Conservation (phyloP, 2,113 vertebrate genomes). For the Gasterosteus nipponicus region DNA sequence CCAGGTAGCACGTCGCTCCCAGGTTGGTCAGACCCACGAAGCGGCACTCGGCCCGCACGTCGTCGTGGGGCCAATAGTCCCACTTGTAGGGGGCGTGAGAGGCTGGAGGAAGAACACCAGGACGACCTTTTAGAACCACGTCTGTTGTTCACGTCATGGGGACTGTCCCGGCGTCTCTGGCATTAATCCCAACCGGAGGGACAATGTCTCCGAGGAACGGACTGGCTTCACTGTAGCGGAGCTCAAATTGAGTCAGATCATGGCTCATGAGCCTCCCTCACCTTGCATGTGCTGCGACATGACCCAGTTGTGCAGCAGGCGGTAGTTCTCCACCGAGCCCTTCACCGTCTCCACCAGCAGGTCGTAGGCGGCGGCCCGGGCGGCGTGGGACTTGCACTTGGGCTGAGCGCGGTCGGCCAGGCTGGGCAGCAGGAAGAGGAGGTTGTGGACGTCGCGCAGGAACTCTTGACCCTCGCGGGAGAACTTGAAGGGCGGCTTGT, state of each 20-base stretch:
- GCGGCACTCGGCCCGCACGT: constrained; percentile 95
- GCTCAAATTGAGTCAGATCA: constrained; percentile 49
- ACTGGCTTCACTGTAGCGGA: constrained; percentile 25
- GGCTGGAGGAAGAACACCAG: constrained; percentile 70
- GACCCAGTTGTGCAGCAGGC: constrained; percentile 98
- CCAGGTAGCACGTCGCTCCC: constrained; percentile 97
- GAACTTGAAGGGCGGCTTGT: constrained; percentile 98
- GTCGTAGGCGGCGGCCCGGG: constrained; percentile 95
- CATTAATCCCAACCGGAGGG: constrained; percentile 17
- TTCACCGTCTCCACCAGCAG: constrained; percentile 97
- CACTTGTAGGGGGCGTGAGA: constrained; percentile 99
- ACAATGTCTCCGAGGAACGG: not conserved
- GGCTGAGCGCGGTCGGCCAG: constrained; percentile 95
- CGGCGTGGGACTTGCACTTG: constrained; percentile 97
- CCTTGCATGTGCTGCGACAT: constrained; percentile 99
- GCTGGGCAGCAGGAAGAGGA: constrained; percentile 96
- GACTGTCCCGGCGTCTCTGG: constrained; percentile 20
- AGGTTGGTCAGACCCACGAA: constrained; percentile 98
- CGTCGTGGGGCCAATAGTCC: constrained; percentile 99
- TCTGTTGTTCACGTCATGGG: not conserved
- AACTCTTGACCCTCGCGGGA: constrained; percentile 99
- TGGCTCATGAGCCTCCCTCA: constrained; percentile 74
- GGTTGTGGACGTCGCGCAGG: constrained; percentile 94
- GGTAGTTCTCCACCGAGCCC: constrained; percentile 97
- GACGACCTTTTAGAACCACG: not conserved